Conservation (phyloP, 2,888 invertebrate genomes). For the Diploptera punctata region DNA sequence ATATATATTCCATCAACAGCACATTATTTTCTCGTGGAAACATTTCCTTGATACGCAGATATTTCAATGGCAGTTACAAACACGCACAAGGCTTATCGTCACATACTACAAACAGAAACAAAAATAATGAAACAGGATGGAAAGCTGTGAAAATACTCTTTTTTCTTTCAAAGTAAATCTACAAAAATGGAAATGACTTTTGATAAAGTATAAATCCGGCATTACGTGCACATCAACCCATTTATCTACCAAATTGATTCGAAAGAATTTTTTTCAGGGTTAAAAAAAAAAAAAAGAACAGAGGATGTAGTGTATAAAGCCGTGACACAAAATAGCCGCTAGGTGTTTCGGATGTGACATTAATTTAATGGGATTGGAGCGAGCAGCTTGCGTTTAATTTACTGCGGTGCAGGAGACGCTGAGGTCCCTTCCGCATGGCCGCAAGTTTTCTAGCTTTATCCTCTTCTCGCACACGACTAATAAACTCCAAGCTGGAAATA, state of each 20-base stretch:
- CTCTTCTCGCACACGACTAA: background rate
- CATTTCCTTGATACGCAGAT: too few relatives aligned
- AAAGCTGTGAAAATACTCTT: background rate
- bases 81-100: background rate
- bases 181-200: background rate
- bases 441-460: background rate
- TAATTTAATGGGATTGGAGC: slow-evolving; percentile 28
- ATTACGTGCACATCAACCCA: background rate
- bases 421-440: slow-evolving; percentile 16
- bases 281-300: too few relatives aligned
- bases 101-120: background rate
- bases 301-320: slow-evolving; percentile 11
- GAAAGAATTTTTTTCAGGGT: background rate
- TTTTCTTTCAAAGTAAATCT: background rate
- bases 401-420: background rate
- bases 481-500: too few relatives aligned
- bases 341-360: slow-evolving; percentile 28
- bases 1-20: too few relatives aligned
- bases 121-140: background rate
- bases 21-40: too few relatives aligned
- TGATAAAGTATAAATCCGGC: background rate
- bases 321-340: slow-evolving; percentile 27
- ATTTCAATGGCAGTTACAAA: background rate
- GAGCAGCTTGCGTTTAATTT: slow-evolving; percentile 7
- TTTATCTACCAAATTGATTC: slow-evolving; percentile 19